Conservation (phyloP, 2,113 vertebrate genomes). For the Esox niger region DNA sequence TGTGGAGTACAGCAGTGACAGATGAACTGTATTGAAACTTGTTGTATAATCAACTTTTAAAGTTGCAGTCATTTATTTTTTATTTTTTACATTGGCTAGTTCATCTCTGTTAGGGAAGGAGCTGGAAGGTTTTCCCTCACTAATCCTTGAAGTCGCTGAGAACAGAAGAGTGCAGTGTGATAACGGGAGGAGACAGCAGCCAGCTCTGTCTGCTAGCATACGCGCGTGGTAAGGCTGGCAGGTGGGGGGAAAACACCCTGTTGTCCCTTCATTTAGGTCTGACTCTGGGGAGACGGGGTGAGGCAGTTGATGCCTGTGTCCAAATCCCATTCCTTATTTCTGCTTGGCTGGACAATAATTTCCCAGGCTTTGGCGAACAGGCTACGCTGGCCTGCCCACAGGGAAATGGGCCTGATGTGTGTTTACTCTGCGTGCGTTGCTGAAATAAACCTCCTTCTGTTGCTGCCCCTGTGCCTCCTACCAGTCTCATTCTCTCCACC, state of each 20-base stretch:
- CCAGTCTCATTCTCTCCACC: too few relatives aligned
- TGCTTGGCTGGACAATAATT: constrained; percentile 75
- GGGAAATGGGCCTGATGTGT: constrained; percentile 64
- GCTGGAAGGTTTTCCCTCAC: constrained; percentile 17
- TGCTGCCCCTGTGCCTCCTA: too few relatives aligned
- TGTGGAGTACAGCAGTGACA: too few relatives aligned
- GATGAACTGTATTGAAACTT: too few relatives aligned
- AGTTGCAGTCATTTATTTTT: too few relatives aligned
- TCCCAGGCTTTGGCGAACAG: constrained; percentile 40
- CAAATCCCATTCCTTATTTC: constrained; percentile 70
- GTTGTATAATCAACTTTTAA: too few relatives aligned
- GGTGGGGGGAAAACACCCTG: constrained; percentile 30
- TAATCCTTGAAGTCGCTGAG: constrained; percentile 37
- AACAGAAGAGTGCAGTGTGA: neutral
- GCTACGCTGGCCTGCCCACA: constrained; percentile 62
- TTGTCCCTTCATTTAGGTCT: too few relatives aligned
- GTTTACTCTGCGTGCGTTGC: constrained; percentile 60
- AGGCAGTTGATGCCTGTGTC: constrained; percentile 16
- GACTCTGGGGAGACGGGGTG: too few relatives aligned
- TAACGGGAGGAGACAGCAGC: constrained; percentile 1
- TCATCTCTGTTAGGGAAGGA: constrained; percentile 7
- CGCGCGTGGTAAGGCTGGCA: constrained; percentile 40
- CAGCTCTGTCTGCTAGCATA: constrained; percentile 12
- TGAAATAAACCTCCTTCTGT: neutral
- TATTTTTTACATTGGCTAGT: neutral